Conservation (phyloP, 1,140 invertebrate species). For the Diuraphis noxia region DNA sequence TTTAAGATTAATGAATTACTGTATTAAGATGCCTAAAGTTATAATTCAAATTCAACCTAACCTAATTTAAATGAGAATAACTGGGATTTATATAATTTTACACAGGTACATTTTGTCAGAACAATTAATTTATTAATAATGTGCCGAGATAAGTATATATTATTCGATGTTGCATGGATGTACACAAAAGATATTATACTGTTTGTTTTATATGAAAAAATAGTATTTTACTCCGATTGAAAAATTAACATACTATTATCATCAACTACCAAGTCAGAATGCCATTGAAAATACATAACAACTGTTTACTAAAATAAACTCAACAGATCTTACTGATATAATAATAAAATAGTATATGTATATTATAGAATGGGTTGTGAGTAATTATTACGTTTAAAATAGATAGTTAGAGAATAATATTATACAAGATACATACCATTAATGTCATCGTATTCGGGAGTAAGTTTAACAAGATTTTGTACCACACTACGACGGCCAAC, state of each 20-base stretch:
- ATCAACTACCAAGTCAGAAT: not conserved
- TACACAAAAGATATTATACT: not conserved
- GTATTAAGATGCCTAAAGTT: too few species aligned
- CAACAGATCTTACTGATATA: not conserved
- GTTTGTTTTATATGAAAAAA: not conserved
- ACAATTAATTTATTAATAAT: not conserved
- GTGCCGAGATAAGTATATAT: not conserved
- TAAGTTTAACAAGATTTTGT: conserved; percentile 16
- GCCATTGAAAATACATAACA: not conserved
- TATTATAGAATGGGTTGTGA: not conserved
- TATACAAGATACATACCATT: conserved; percentile 8
- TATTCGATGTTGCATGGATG: not conserved
- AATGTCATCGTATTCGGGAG: conserved; percentile 20
- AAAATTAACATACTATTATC: not conserved
- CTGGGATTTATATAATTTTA: too few species aligned
- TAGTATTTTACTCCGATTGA: not conserved
- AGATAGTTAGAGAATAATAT: not conserved
- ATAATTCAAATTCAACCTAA: too few species aligned
- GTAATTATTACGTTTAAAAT: not conserved
- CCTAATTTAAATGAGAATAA: too few species aligned
- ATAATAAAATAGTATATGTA: not conserved
- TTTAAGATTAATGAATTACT: too few species aligned
- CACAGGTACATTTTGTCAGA: too few species aligned
- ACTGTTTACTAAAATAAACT: not conserved
- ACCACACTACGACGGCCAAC: conserved; percentile 34